Base-by-base conservation (phyloP, 2,888 invertebrate species). In the Microctonus brassicae region DNA sequence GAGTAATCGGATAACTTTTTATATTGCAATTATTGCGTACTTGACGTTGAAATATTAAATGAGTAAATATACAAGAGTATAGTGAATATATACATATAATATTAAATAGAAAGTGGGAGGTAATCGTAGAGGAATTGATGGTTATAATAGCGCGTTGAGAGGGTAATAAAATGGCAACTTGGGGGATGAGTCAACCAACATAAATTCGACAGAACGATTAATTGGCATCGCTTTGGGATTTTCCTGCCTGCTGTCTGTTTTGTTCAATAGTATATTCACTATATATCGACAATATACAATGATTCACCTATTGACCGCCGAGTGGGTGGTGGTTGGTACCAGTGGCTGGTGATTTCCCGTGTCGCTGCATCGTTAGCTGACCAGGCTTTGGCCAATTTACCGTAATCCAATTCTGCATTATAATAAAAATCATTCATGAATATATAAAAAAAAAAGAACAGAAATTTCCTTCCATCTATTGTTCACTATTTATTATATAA, bases 161-260 rank as follows among this genome's bases (percentile, higher is more conserved):
- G 64, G 79, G 77, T 79, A 81, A 83, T 83, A 80, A 82, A 82
- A 81, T 81, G 76, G 74, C 71, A 74, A 70, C 74, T 70, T 67
- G 47, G 17, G 7, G 47, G 47, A 17, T 17, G 47, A 20, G 47
- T 63, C 75, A 73, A 73, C 65, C 10, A 42, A 65, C 69, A 79
- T 83, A 82, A 83, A 82, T n/a, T 83, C 79, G 82, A 75, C 76
- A 73, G 70, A 33, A 70, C 80, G 77, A 83, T 82, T 81, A 81
- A 83, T 83, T 80, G 78, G 74, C 62, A 76, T 62, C 75, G 61
- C n/a, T 42, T 61, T 72, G 20, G 68, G 42, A 69, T 62, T 71
- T 57, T 39, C 26, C 17, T 11, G 33, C n/a, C 17, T 17, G 24
- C 33, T 62, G 22, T 47, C 7, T 29, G 29, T 29, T 20, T 60